Evolutionary conservation across 2,888 invertebrate genomes (phyloP).

Genomic region (Nowickia ferox): DNA sequence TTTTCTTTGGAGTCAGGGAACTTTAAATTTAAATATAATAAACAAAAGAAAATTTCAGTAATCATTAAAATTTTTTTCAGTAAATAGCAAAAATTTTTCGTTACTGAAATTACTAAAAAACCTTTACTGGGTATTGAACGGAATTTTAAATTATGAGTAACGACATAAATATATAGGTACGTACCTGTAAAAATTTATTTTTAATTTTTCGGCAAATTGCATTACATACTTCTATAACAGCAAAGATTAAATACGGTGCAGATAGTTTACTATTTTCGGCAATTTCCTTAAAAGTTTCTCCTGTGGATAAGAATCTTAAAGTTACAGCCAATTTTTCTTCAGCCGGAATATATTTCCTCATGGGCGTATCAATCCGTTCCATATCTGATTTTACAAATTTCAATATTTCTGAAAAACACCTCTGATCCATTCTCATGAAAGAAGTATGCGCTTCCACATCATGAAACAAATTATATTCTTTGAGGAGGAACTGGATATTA

Average conservation of each 20-base stretch:
- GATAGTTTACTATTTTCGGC: too few species aligned
- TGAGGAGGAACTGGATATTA: too few species aligned
- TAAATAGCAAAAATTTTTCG: not conserved
- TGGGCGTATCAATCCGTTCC: not conserved
- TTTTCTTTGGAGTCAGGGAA: constrained; percentile 38
- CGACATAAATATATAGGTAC: constrained; percentile 4
- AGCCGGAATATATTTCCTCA: constrained; percentile 32
- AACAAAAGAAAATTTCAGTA: constrained; percentile 1
- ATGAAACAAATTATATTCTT: too few species aligned
- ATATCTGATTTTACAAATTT: too few species aligned
- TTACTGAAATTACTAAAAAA: not conserved
- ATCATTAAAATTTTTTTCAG: too few species aligned
- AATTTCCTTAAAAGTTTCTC: too few species aligned
- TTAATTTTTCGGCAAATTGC: constrained; percentile 21
- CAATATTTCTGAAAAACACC: too few species aligned
- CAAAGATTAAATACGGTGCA: constrained; percentile 14
- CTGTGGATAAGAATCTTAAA: too few species aligned
- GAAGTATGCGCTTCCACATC: too few species aligned
- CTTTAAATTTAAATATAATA: not conserved
- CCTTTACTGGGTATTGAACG: not conserved
- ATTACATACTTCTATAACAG: constrained; percentile 19
- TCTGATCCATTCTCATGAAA: too few species aligned
- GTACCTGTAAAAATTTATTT: constrained; percentile 13
- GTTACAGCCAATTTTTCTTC: constrained; percentile 34
- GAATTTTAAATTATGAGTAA: not conserved